phyloP scores from a whole-genome alignment of 2,888 invertebrate genomes.

The Ormyrus pomaceus region DNA sequence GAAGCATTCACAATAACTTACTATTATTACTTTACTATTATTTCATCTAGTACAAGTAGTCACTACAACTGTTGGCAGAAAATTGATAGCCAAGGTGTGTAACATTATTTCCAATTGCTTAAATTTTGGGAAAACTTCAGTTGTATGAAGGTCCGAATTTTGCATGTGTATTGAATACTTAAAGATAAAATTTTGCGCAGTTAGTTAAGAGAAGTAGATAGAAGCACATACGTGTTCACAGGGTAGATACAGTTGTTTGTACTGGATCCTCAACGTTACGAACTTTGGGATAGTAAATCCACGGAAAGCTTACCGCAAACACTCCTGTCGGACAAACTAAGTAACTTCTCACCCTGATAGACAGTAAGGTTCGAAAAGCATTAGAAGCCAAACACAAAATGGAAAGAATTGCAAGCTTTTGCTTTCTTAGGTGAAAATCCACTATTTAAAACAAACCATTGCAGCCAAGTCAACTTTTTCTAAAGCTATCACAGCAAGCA shows the following conservation, averaged over 20 bases:
- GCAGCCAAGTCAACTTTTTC: too few species aligned
- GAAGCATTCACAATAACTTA: too few species aligned
- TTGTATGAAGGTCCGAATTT: not conserved
- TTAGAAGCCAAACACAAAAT: not conserved
- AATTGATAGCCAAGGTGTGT: too few species aligned
- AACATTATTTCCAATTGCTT: too few species aligned
- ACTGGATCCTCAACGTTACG: conserved; percentile 5
- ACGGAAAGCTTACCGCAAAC: conserved; percentile 15
- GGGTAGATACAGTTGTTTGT: conserved; percentile 7
- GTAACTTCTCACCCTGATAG: conserved; percentile 17
- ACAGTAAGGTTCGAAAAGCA: not conserved
- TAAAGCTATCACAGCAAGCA: too few species aligned
- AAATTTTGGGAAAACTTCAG: too few species aligned
- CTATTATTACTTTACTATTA: too few species aligned
- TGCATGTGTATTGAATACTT: not conserved
- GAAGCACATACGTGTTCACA: conserved; percentile 7
- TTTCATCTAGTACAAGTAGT: too few species aligned
- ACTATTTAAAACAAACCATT: too few species aligned
- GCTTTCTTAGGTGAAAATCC: too few species aligned
- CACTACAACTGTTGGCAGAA: too few species aligned
- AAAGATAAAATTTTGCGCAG: not conserved
- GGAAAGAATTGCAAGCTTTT: too few species aligned
- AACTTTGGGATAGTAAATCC: conserved; percentile 35
- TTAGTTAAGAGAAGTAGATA: conserved; percentile 7
- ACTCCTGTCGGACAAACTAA: conserved; percentile 22